A percentile compares a stretch with the other conserved stretches of the same genome.
Evolutionary conservation across 2,888 invertebrate genomes (phyloP).

Genomic region (Diaprepes abbreviatus): DNA sequence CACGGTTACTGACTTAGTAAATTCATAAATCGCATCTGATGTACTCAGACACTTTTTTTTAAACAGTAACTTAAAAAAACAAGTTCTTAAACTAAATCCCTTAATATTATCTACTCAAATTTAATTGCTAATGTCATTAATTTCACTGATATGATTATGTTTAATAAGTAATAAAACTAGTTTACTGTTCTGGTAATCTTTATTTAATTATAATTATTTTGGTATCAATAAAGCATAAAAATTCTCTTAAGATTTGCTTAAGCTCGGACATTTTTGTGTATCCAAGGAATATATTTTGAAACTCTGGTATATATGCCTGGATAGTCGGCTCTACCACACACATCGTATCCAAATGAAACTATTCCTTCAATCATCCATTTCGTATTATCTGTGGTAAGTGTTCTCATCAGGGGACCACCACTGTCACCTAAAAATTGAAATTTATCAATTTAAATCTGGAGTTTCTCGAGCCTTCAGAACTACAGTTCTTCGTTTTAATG

Average conservation of each 20-base stretch:
- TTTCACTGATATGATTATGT: no score
- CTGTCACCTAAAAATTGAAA: conserved; percentile 73
- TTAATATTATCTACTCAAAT: no score
- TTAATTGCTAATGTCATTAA: no score
- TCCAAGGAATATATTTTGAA: conserved; percentile 72
- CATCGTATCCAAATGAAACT: conserved; percentile 74
- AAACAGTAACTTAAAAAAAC: no score
- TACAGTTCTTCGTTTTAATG: no score
- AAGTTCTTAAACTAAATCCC: no score
- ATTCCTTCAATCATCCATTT: conserved; percentile 76
- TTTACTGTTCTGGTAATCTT: not conserved
- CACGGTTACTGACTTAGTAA: no score
- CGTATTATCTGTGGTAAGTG: conserved; percentile 63
- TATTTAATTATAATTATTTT: conserved; percentile 7
- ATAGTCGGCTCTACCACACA: conserved; percentile 60
- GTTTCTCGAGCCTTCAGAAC: no score
- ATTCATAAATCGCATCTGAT: no score
- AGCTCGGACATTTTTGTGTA: conserved; percentile 67
- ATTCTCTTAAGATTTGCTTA: conserved; percentile 2
- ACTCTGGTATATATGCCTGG: conserved; percentile 62
- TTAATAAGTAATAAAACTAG: not conserved
- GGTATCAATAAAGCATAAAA: no score
- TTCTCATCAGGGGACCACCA: conserved; percentile 82
- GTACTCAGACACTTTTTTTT: no score
- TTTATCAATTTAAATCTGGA: no score